phyloP scores from a whole-genome alignment of 2,888 invertebrate genomes.

The Pogonocherus hispidulus region DNA sequence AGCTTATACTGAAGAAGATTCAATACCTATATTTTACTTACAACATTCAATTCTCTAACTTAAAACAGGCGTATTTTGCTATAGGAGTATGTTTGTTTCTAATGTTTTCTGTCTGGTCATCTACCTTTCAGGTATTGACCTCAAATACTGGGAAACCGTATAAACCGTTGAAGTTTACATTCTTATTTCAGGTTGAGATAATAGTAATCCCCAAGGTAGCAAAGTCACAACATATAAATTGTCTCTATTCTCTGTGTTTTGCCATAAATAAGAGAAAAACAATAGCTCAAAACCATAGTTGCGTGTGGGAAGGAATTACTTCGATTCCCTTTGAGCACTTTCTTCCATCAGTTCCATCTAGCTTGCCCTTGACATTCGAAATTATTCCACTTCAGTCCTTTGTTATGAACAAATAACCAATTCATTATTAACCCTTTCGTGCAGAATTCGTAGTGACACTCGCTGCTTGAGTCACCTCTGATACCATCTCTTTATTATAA shows the following conservation, averaged over 20 bases:
- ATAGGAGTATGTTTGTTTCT: too few relatives aligned
- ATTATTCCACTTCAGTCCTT: slow-evolving; percentile 1
- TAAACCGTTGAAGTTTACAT: too few relatives aligned
- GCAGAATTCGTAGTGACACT: neutral
- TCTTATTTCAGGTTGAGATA: too few relatives aligned
- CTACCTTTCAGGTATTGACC: too few relatives aligned
- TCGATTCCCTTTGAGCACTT: neutral
- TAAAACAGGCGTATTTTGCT: too few relatives aligned
- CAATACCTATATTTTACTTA: too few relatives aligned
- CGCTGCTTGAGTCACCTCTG: slow-evolving; percentile 11
- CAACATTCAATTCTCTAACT: too few relatives aligned
- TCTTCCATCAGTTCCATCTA: neutral
- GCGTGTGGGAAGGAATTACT: slow-evolving; percentile 4
- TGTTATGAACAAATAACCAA: slow-evolving; percentile 4
- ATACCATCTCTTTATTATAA: neutral
- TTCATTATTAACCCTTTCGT: slow-evolving; percentile 11
- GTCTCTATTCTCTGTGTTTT: neutral
- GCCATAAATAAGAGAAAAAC: neutral
- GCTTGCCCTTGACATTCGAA: slow-evolving; percentile 21
- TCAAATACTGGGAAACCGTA: too few relatives aligned
- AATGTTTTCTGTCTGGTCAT: too few relatives aligned
- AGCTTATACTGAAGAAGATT: too few relatives aligned
- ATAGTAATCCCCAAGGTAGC: too few relatives aligned
- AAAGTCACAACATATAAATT: neutral
- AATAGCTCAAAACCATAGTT: neutral